A percentile compares a stretch with the other conserved stretches of the same genome.
phyloP scores from a whole-genome alignment of 2,113 vertebrate genomes.

The Pavo muticus region DNA sequence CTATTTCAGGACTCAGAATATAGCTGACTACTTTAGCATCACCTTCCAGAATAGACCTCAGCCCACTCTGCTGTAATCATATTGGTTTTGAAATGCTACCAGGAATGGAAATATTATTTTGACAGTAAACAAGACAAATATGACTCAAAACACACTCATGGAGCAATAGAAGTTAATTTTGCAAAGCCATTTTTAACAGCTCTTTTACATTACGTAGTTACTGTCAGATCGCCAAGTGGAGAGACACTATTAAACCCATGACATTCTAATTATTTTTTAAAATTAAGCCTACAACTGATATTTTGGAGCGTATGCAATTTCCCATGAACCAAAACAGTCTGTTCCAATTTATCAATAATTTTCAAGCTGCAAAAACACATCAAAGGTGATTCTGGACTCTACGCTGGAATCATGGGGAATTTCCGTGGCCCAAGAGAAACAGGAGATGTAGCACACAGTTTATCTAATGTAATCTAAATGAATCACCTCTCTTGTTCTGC shows the following conservation, averaged over 20 bases:
- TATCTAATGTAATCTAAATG: neutral
- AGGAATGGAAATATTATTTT: slow-evolving; percentile 45
- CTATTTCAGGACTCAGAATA: slow-evolving; percentile 51
- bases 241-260: slow-evolving; percentile 68
- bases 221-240: slow-evolving; percentile 66
- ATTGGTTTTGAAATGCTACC: neutral
- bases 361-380: neutral
- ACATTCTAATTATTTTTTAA: slow-evolving; percentile 73
- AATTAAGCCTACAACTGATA: slow-evolving; percentile 57
- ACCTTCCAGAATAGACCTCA: neutral
- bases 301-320: slow-evolving; percentile 33
- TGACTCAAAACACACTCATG: slow-evolving; percentile 56
- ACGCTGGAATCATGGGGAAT: neutral
- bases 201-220: slow-evolving; percentile 62
- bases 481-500: neutral
- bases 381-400: slow-evolving; percentile 1
- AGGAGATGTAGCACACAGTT: neutral
- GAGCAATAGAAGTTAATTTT: slow-evolving; percentile 62
- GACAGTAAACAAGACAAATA: slow-evolving; percentile 49
- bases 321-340: neutral
- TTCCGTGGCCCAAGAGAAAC: neutral
- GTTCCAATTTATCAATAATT: slow-evolving; percentile 29
- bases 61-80: slow-evolving; percentile 19
- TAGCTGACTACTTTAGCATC: slow-evolving; percentile 39
- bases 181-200: slow-evolving; percentile 67